Conservation (phyloP, 1,140 invertebrate genomes). For the Gryon sp. region DNA sequence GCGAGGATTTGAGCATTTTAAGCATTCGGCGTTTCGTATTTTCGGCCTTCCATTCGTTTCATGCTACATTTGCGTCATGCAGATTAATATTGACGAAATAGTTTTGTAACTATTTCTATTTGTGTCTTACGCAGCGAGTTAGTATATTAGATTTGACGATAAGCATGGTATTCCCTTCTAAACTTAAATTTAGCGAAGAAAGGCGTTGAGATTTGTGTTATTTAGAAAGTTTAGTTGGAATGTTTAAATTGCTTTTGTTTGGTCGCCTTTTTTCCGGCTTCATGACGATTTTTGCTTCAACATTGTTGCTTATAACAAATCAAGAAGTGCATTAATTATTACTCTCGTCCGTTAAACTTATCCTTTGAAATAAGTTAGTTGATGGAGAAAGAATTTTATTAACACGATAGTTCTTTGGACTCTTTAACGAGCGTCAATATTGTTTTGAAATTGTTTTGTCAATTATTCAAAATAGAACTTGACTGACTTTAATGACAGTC, state of each 20-base stretch:
- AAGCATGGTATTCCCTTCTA: conserved; percentile 10
- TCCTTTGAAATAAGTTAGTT: conserved; percentile 16
- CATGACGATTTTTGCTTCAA: background rate
- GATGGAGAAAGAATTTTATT: conserved; percentile 6
- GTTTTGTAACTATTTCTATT: conserved; percentile 57
- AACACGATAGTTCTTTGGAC: background rate
- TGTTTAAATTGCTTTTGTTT: background rate
- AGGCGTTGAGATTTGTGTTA: conserved; percentile 4
- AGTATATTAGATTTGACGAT: conserved; percentile 44
- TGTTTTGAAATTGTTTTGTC: background rate
- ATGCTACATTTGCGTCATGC: background rate
- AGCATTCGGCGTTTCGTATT: background rate
- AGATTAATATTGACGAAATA: conserved; percentile 46
- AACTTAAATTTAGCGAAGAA: conserved; percentile 4
- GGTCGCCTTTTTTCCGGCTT: background rate
- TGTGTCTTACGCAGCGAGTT: conserved; percentile 16
- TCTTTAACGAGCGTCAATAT: background rate
- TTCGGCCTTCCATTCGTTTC: conserved; percentile 7
- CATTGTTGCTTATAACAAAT: background rate
- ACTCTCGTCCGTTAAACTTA: background rate
- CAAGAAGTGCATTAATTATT: background rate
- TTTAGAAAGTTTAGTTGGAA: background rate
- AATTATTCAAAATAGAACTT: too few species aligned
- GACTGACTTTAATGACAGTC: too few species aligned
- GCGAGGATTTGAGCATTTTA: conserved; percentile 1